Evolutionary conservation across 1,140 invertebrate genomes (phyloP), one percentile per base, ranked within the genome.

Genomic region (Ostrea edulis): DNA sequence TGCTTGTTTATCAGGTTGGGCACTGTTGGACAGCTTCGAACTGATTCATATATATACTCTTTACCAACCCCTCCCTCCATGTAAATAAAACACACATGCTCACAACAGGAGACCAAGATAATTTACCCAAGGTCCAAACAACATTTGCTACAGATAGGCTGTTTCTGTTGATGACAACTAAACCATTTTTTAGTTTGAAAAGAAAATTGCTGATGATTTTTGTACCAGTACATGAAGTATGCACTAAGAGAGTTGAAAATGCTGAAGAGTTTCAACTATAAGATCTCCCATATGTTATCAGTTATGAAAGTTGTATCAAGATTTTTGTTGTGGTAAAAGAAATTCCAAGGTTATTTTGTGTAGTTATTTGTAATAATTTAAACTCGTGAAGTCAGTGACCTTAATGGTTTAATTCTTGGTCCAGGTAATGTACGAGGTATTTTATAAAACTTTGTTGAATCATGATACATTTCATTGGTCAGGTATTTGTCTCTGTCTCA

Each of bases 51-150:
- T 12, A 58, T 58, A 58, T 58, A 58, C 55, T 12, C 20, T 58
- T 58, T 62, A 62, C 55, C 25, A 5, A 77, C 29, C 68, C 68
- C 68, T 77, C 68, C 68, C 68, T 35, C 11, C 68, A 77, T 77
- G 68, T 77, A 77, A 77, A 77, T 35, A 77, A 25, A 77, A 44
- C 68, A 62, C 68, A 77, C 29, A 12, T 77, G 25, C 25, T 77
- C 68, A 35, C 68, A 25, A 35, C 68, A 35, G 68, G 68, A 35
- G 68, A 9, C 11, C 11, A 25, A 77, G 68, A 77, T 77, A 77
- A 77, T 77, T 35, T 35, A 25, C 25, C 14, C 5, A 77, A 25
- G 35, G 68, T 77, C 22, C 68, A 77, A 35, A 77, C 68, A 4
- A 77, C 68, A 12, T 77, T 12, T 77, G 12, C 29, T 29, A 77